Evolutionary conservation across 2,888 invertebrate species (phyloP).

Genomic region (Trachelus iudaicus): DNA sequence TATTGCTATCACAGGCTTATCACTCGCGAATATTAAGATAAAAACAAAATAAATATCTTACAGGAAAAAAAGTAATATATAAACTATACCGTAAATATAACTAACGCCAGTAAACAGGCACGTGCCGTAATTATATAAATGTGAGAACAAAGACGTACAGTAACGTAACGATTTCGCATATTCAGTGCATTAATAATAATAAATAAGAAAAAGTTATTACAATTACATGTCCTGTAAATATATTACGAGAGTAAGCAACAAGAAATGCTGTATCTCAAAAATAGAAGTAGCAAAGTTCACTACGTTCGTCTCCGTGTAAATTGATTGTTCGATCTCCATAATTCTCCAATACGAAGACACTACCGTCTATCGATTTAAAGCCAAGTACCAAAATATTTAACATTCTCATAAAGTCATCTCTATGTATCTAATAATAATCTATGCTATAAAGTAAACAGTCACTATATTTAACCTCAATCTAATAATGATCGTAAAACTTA

Average conservation of each 20-base stretch:
- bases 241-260: too few relatives aligned
- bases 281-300: not conserved
- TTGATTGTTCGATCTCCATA: not conserved
- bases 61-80: not conserved
- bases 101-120: too few relatives aligned
- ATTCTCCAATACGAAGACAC: not conserved
- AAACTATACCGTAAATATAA: not conserved
- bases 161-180: too few relatives aligned
- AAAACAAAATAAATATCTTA: conserved; percentile 26
- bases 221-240: too few relatives aligned
- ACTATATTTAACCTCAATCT: too few relatives aligned
- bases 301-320: not conserved
- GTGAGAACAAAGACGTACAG: too few relatives aligned
- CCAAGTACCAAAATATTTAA: conserved; percentile 45
- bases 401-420: conserved; percentile 7
- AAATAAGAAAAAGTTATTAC: too few relatives aligned
- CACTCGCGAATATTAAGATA: conserved; percentile 31
- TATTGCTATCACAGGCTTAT: conserved; percentile 46
- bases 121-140: too few relatives aligned
- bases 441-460: too few relatives aligned
- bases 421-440: not conserved
- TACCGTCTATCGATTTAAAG: conserved; percentile 42
- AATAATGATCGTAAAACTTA: too few relatives aligned
- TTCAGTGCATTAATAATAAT: too few relatives aligned
- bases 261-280: too few relatives aligned